Conservation (phyloP, 2,888 invertebrate genomes). For the Melanchra persicariae region DNA sequence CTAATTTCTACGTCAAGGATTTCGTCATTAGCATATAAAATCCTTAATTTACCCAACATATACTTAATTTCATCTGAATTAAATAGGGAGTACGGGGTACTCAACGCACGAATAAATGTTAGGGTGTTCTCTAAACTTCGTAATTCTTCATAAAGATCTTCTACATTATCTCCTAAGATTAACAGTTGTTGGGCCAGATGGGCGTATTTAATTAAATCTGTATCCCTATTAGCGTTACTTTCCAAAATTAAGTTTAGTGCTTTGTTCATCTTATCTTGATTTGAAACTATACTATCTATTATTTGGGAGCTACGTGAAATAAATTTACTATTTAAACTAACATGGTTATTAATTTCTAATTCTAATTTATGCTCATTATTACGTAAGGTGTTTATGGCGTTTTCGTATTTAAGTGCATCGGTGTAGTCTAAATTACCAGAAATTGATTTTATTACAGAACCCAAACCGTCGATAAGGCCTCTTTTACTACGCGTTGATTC, state of each 20-base stretch:
- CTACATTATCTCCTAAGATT: conserved; percentile 9
- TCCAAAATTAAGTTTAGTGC: conserved; percentile 5
- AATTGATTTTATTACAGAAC: conserved; percentile 4
- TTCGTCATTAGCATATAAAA: too few species aligned
- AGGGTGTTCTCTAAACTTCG: conserved; percentile 8
- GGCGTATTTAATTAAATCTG: conserved; percentile 10
- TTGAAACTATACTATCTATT: neutral
- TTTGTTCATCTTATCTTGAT: conserved; percentile 2
- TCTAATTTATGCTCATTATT: conserved; percentile 5
- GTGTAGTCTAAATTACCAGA: neutral
- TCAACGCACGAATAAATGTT: neutral
- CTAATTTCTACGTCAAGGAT: too few species aligned
- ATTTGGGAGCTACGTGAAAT: too few species aligned
- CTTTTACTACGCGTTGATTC: too few species aligned
- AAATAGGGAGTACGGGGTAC: too few species aligned
- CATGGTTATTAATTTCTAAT: neutral
- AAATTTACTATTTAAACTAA: too few species aligned
- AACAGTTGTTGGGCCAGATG: conserved; percentile 9
- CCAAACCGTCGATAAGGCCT: conserved; percentile 2
- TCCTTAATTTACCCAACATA: too few species aligned
- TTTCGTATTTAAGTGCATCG: conserved; percentile 5
- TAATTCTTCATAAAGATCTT: conserved; percentile 9
- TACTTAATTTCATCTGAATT: too few species aligned
- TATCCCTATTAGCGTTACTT: conserved; percentile 9
- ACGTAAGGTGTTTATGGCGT: conserved; percentile 5